Evolutionary conservation across 2,888 invertebrate genomes (phyloP), one percentile per base, ranked within the genome.

Genomic region (Tenthredo scrophulariae): DNA sequence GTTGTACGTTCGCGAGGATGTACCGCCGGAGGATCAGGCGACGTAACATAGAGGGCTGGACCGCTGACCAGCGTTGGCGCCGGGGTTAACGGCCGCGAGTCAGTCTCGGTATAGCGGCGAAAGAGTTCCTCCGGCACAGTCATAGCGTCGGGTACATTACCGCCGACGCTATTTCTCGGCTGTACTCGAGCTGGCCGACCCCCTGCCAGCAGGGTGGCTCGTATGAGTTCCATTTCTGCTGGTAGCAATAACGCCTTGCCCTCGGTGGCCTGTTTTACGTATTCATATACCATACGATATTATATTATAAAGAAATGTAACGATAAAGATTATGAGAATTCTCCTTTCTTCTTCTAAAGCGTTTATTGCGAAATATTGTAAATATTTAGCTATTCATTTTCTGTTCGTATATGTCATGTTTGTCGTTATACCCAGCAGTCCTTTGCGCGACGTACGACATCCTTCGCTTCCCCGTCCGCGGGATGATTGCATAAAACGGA

Each of bases 401-500:
- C 18, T 33, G 1, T 67, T 29, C 29, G 15, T 15, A 67, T 33
- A 33, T 67, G 4, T 33, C 13, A 26, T 18, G 7, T n/a, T n/a
- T 67, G 33, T 65, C 85, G 87, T 86, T 90, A 92, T 94, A 96
- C 97, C 96, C 96, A 95, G 85, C 95, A 94, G 85, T 96, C 96
- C 92, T 97, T 97, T 1, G 96, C 96, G 85, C 96, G 95, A 91
- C 95, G 96, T 1, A 97, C 95, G 80, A 96, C 95, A 90, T 97
- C 96, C 91, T 96, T 96, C 0, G 96, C 96, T 77, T 96, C 96
- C 29, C 94, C 95, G 85, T 97, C 97, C 0, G 97, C 96, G 0
- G 97, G 97, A 93, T 98, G 97, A 92, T 97, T 97, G 93, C 97
- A 97, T 10, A 97, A 94, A 9, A 97, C 96, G 0, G 97, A 97